These are phyloP conservation scores for Drosophila subpulchrella DNA, from an alignment of 1,140 invertebrate genomes.

Conservation along the genomic window DNA sequence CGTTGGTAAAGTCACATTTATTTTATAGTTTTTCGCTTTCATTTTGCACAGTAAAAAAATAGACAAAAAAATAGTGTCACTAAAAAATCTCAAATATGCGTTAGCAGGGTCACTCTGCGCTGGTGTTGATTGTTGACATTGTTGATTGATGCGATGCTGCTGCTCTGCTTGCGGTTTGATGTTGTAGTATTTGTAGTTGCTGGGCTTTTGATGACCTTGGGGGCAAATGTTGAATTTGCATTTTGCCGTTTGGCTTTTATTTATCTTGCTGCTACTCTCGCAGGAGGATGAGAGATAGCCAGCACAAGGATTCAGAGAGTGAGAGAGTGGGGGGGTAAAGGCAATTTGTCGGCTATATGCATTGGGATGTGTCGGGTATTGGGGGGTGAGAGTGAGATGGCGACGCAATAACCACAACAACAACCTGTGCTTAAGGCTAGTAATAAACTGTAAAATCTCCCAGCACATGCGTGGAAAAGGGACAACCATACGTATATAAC, in stretches of 20 bases:
- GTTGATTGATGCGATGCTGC: constrained; percentile 58
- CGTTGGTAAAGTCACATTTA: constrained; percentile 1
- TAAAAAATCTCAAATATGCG: constrained; percentile 9
- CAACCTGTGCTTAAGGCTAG: constrained; percentile 61
- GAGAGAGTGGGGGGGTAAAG: constrained; percentile 7
- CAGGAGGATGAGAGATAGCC: constrained; percentile 2
- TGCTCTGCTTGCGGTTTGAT: constrained; percentile 21
- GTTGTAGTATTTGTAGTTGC: constrained; percentile 15
- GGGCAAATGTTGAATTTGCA: constrained; percentile 27
- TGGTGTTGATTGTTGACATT: constrained; percentile 66
- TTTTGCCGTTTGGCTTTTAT: constrained; percentile 21
- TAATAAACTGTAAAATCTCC: constrained; percentile 13
- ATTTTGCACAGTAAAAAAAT: constrained; percentile 41
- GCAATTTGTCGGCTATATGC: constrained; percentile 42
- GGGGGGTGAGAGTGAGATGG: constrained; percentile 9
- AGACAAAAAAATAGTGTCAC: constrained; percentile 6
- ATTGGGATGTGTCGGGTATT: constrained; percentile 25
- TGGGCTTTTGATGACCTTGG: constrained; percentile 29
- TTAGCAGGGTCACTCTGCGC: constrained; percentile 34
- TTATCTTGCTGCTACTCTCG: constrained; percentile 17
- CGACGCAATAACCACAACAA: constrained; percentile 48
- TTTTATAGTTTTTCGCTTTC: not conserved
- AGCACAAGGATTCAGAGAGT: constrained; percentile 6
- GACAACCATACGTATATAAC: constrained; percentile 51
- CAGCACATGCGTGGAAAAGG: constrained; percentile 9